Base-by-base conservation (phyloP, 2,797 vertebrate species). In the Pantherophis alleghaniensis region DNA sequence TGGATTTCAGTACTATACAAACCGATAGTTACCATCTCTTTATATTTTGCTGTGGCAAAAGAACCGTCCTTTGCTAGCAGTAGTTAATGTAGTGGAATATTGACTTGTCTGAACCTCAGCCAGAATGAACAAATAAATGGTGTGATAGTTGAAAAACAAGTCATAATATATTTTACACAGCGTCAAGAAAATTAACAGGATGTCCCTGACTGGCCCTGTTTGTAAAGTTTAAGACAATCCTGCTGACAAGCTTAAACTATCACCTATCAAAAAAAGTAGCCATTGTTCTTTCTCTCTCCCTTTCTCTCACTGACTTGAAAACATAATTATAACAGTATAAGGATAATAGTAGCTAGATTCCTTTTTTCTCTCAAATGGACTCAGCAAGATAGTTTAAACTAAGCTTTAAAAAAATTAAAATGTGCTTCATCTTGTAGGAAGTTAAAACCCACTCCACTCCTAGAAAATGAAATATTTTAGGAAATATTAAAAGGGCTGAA, bases 41-140 rank as follows among this genome's bases (percentile, higher is more conserved):
- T 96, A 97, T 93, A 96, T 94, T 95, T 94, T 92, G 93, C 93
- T 96, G 94, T 93, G 53, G 94, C 55, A 86, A 96, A 95, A 95
- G 47, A 95, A 90, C 93, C 94, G 93, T 94, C 53, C 37, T 69
- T 94, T 95, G 24, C 88, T 94, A 91, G 18, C 91, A 95, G 47
- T 83, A 96, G 86, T 94, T 93, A 91, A 93, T 26, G 88, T 94
- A 94, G 93, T 95, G 92, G 93, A 92, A 83, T 95, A 26, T 91
- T 93, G 94, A 91, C 94, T 47, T 95, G 69, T 86, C 93, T 96
- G 92, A 96, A 95, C 92, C 18, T 87, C 92, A 95, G 96, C 93
- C 92, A 96, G 91, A 89, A 95, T 95, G 32, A 90, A 14, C 32
- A 94, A 96, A 97, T 94, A 96, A 97, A 97, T 94, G 79, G 55